These are phyloP conservation scores for Habroteleia sp. DNA, from an alignment of 2,888 invertebrate species.

Conservation along the genomic window DNA sequence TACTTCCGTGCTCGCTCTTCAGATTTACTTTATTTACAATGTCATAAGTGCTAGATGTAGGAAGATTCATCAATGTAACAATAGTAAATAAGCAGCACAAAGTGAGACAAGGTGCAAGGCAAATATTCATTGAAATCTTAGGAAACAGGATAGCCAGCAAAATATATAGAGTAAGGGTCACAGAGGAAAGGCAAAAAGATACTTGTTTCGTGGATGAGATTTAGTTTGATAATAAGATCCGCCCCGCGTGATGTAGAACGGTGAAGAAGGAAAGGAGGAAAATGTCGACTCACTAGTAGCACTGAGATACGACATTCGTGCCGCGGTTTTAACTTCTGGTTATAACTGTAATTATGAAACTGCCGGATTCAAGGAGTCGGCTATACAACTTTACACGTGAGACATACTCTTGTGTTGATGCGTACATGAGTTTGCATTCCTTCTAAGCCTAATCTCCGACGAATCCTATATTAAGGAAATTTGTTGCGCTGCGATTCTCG, in stretches of 20 bases:
- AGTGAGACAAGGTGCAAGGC: slow-evolving; percentile 17
- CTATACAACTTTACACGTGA: slow-evolving; percentile 44
- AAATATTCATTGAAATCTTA: slow-evolving; percentile 59
- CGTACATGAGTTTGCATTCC: slow-evolving; percentile 50
- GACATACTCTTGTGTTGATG: slow-evolving; percentile 52
- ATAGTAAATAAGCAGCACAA: too few relatives aligned
- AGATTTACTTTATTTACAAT: too few relatives aligned
- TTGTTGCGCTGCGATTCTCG: slow-evolving; percentile 38
- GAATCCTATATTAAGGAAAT: slow-evolving; percentile 49
- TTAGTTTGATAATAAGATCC: slow-evolving; percentile 79
- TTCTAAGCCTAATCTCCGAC: slow-evolving; percentile 60
- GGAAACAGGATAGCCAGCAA: slow-evolving; percentile 64
- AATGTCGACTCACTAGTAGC: slow-evolving; percentile 67
- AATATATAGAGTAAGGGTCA: slow-evolving; percentile 59
- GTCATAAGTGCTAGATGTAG: too few relatives aligned
- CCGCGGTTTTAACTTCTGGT: slow-evolving; percentile 80
- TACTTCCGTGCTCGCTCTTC: too few relatives aligned
- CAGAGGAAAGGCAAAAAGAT: slow-evolving; percentile 66
- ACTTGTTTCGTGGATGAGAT: slow-evolving; percentile 77
- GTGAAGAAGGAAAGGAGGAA: slow-evolving; percentile 64
- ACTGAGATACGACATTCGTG: slow-evolving; percentile 80
- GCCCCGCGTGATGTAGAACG: slow-evolving; percentile 66
- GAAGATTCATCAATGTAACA: too few relatives aligned
- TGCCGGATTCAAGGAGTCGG: slow-evolving; percentile 74
- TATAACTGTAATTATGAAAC: slow-evolving; percentile 79